phyloP scores from a whole-genome alignment of 92 coral and sea anemone genomes.

The Zoanthus sociatus region DNA sequence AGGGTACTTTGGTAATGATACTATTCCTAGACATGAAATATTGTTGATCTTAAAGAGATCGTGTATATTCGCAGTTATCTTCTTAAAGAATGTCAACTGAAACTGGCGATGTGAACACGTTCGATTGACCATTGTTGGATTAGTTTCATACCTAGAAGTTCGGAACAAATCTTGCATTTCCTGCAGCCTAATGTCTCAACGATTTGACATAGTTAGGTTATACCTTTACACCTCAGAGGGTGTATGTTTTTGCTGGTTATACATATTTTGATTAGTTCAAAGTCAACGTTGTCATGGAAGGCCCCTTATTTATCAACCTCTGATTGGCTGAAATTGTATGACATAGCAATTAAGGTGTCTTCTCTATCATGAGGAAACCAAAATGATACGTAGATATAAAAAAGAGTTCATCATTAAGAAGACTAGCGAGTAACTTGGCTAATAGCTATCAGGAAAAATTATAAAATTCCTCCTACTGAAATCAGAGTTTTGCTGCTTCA shows the following conservation, averaged over 20 bases:
- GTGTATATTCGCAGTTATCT: not conserved
- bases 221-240: not conserved
- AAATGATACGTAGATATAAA: conserved; percentile 11
- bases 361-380: not conserved
- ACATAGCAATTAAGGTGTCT: not conserved
- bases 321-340: conserved; percentile 14
- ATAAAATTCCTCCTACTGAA: too few relatives aligned
- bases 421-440: conserved; percentile 24
- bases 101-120: not conserved
- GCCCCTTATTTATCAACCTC: not conserved
- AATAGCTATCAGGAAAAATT: not conserved
- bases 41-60: not conserved
- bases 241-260: not conserved
- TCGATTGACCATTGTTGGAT: not conserved
- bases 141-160: not conserved
- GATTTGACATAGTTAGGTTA: too few relatives aligned
- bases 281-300: not conserved
- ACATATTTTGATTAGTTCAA: not conserved
- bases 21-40: not conserved
- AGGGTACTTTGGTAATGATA: conserved; percentile 25
- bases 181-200: too few relatives aligned
- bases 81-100: not conserved
- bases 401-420: not conserved
- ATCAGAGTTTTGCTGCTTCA: too few relatives aligned
- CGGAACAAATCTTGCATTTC: not conserved